These are phyloP conservation scores for Procambarus virginalis DNA, from an alignment of 1,140 invertebrate genomes.

Conservation along the genomic window DNA sequence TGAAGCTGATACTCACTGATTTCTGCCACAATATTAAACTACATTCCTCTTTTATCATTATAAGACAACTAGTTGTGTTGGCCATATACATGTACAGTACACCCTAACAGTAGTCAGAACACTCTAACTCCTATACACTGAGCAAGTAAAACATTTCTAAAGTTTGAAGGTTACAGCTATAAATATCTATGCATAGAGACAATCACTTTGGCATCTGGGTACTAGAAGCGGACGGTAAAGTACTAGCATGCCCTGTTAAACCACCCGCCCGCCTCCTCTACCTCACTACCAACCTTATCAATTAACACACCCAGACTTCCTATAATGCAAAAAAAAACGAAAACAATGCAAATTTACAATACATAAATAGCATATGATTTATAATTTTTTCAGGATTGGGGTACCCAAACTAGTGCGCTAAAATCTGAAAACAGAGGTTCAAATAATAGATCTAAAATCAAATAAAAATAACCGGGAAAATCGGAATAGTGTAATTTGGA, in stretches of 20 bases:
- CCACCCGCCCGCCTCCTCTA: background rate
- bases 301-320: too few species aligned
- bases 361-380: background rate
- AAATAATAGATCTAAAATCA: background rate
- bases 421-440: conserved; percentile 18
- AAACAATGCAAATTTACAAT: background rate
- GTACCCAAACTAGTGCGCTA: background rate
- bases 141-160: conserved; percentile 13
- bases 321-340: too few species aligned
- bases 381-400: background rate
- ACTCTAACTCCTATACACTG: conserved; percentile 21
- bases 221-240: conserved; percentile 13
- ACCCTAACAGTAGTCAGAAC: conserved; percentile 7
- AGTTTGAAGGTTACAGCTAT: conserved; percentile 18
- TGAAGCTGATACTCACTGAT: background rate
- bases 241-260: conserved; percentile 7
- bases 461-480: background rate
- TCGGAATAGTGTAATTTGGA: background rate
- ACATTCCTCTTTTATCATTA: conserved; percentile 19
- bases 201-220: background rate
- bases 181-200: conserved; percentile 4
- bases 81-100: conserved; percentile 11
- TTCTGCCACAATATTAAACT: conserved; percentile 12
- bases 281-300: background rate
- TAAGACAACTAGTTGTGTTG: conserved; percentile 16